phyloP scores from a whole-genome alignment of 1,140 invertebrate genomes.

The Neuroterus valhalla region DNA sequence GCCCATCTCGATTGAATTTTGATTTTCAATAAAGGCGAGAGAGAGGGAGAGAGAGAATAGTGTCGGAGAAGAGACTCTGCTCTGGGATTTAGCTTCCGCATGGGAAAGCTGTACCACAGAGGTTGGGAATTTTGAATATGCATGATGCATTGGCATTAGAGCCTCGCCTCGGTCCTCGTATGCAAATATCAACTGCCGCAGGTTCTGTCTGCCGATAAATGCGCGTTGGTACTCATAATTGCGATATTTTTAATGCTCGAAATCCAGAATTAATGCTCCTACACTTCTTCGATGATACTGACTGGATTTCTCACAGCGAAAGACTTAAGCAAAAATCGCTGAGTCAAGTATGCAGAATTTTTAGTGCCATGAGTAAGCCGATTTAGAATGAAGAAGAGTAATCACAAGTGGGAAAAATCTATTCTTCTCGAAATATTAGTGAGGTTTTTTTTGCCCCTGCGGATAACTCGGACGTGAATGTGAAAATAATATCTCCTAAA shows the following conservation, averaged over 20 bases:
- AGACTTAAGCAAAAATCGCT: not conserved
- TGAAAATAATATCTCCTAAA: no score
- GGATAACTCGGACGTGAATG: no score
- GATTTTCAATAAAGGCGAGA: slow-evolving; percentile 53
- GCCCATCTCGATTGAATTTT: slow-evolving; percentile 51
- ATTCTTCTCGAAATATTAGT: slow-evolving; percentile 33
- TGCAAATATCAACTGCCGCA: slow-evolving; percentile 70
- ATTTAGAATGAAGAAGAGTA: not conserved
- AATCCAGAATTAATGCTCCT: slow-evolving; percentile 41
- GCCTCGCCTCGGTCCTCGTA: slow-evolving; percentile 66
- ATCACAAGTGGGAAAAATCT: slow-evolving; percentile 44
- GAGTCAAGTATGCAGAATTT: slow-evolving; percentile 40
- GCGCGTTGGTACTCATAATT: slow-evolving; percentile 58
- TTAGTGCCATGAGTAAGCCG: slow-evolving; percentile 32
- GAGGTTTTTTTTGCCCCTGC: no score
- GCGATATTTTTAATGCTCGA: slow-evolving; percentile 59
- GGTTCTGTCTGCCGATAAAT: slow-evolving; percentile 63
- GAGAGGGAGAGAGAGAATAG: slow-evolving; percentile 41
- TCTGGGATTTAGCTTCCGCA: slow-evolving; percentile 73
- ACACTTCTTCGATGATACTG: slow-evolving; percentile 22
- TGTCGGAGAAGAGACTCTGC: slow-evolving; percentile 55
- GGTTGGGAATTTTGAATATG: slow-evolving; percentile 75
- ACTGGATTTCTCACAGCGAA: no score
- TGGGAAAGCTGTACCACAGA: slow-evolving; percentile 71
- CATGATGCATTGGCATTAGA: slow-evolving; percentile 75